Percentiles rank a stretch among this genome's conserved stretches.
phyloP scores from a whole-genome alignment of 2,797 vertebrate species.

The Heliangelus exortis region DNA sequence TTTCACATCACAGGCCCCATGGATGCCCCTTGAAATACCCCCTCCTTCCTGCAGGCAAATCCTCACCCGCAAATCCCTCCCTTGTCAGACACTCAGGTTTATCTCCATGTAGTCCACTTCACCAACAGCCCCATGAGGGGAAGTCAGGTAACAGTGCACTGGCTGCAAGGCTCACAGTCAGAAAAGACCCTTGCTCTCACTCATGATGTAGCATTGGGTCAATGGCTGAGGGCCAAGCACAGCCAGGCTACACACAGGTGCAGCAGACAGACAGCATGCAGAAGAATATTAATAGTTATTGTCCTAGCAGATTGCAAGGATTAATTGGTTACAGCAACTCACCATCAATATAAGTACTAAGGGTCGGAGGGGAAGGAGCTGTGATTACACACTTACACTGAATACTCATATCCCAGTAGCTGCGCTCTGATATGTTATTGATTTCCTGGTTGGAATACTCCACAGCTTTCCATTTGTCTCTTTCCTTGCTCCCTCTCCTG shows the following conservation, averaged over 20 bases:
- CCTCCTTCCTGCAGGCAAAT: neutral
- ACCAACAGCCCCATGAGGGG: neutral
- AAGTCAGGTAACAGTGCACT: neutral
- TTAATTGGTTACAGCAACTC: constrained; percentile 50
- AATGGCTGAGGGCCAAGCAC: neutral
- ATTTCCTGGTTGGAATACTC: constrained; percentile 48
- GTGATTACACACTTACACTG: constrained; percentile 19
- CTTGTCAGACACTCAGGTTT: neutral
- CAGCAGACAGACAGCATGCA: neutral
- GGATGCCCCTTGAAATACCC: neutral
- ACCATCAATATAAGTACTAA: constrained; percentile 15
- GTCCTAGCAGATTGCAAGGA: constrained; percentile 32
- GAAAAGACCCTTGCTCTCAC: neutral
- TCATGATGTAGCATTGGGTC: neutral
- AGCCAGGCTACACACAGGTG: neutral
- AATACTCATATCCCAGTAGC: constrained; percentile 4
- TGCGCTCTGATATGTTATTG: neutral
- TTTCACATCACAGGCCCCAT: neutral
- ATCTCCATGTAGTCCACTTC: neutral
- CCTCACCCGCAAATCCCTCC: neutral
- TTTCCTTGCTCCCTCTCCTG: neutral
- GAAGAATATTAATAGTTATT: constrained; percentile 52
- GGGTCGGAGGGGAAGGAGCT: constrained; percentile 38
- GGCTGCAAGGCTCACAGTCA: neutral
- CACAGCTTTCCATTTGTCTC: neutral